Percentiles rank a stretch among this genome's conserved stretches.
These are phyloP conservation scores for Margaritifera margaritifera DNA, from an alignment of 2,888 invertebrate species.

Conservation along the genomic window DNA sequence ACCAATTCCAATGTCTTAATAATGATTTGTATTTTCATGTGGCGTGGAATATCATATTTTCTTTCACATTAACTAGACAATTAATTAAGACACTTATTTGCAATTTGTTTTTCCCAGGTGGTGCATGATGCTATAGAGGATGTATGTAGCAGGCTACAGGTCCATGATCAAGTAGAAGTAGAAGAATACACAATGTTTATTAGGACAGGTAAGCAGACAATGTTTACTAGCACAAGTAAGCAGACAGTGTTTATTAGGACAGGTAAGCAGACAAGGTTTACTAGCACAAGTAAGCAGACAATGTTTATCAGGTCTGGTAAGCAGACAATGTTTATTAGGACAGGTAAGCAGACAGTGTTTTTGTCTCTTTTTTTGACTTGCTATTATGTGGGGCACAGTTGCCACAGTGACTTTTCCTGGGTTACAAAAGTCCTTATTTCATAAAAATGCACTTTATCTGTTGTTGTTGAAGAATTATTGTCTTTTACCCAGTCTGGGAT, in stretches of 20 bases:
- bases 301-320: slow-evolving; percentile 95
- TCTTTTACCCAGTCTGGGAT: too few species aligned
- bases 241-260: slow-evolving; percentile 93
- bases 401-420: not conserved
- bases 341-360: slow-evolving; percentile 78
- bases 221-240: slow-evolving; percentile 89
- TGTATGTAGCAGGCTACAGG: slow-evolving; percentile 79
- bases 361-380: not conserved
- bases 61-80: too few species aligned
- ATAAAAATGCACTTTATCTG: not conserved
- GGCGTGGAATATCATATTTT: too few species aligned
- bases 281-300: too few species aligned
- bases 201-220: slow-evolving; percentile 83
- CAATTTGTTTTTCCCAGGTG: slow-evolving; percentile 51
- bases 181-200: slow-evolving; percentile 98
- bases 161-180: slow-evolving; percentile 83
- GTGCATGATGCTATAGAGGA: slow-evolving; percentile 81
- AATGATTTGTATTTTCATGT: too few species aligned
- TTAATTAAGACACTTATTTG: too few species aligned
- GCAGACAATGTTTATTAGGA: slow-evolving; percentile 91
- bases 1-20: too few species aligned
- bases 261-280: slow-evolving; percentile 78
- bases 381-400: not conserved
- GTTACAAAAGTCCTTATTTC: not conserved
- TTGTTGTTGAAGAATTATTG: not conserved